Evolutionary conservation across 2,797 vertebrate genomes (phyloP), one percentile per base, ranked within the genome.

Genomic region (Girardinus metallicus): DNA sequence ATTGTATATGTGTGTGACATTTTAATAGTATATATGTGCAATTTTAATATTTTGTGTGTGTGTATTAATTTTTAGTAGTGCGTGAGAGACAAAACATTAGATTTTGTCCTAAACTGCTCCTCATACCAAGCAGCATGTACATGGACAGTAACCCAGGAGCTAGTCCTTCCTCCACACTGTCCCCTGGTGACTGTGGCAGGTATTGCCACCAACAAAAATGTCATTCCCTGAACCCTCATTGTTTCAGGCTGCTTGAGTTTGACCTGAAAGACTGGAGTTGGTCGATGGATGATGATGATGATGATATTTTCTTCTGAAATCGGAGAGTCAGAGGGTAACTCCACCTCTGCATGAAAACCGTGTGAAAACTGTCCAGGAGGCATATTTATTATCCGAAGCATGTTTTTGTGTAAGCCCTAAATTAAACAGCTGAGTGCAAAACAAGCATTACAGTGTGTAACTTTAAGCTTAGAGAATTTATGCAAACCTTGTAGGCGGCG

Each of bases 221-320:
- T 71, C 62, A 18, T 39, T 44, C n/a, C 39, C 64, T 91, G 92
- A 94, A 94, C 90, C 49, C 91, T 95, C 81, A 41, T 96, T 93
- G 72, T 99, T 99, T 90, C 98, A 99, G 99, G 96, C 96, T 98
- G 93, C 96, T 99, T 97, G 98, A 97, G 94, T 96, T 99, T 97
- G 96, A 97, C 95, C 97, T 98, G 95, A 97, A 96, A 95, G 97
- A 97, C 96, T 99, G 97, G 98, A 97, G 95, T 95, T 99, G 97
- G 98, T 96, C 97, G 85, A 96, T 99, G 96, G 97, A 98, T 96
- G 97, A 95, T 96, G 96, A 94, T 94, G 89, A 95, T 96, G 97
- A 94, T 94, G 96, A 97, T 98, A 94, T 97, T 88, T 98, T 99
- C 98, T 97, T 98, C 97, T 99, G 96, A 99, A 89, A 73, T 85